Conservation (phyloP, 2,888 invertebrate genomes). For the Cephus nigrinus region DNA sequence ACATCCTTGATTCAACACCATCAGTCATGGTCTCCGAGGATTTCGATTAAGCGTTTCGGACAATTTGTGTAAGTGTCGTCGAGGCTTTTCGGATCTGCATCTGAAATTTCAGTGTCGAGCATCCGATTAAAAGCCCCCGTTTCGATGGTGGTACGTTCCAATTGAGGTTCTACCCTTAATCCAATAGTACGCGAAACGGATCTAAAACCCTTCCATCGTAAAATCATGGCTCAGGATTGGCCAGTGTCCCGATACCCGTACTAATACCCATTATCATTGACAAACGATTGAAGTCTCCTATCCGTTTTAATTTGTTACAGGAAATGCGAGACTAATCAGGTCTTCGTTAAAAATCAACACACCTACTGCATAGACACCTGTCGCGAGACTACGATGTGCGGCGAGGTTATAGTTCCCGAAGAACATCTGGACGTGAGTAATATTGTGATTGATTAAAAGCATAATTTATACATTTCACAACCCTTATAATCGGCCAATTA, state of each 20-base stretch:
- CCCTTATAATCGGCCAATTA: not conserved
- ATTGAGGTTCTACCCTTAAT: not conserved
- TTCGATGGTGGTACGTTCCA: not conserved
- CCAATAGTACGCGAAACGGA: not conserved
- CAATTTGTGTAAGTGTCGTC: not conserved
- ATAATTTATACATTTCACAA: not conserved
- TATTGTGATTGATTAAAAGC: not conserved
- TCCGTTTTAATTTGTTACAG: constrained; percentile 67
- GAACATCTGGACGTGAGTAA: constrained; percentile 90
- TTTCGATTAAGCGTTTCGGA: not conserved
- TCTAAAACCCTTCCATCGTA: not conserved
- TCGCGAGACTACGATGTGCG: constrained; percentile 89
- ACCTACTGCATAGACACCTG: constrained; percentile 91
- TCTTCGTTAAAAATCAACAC: constrained; percentile 84
- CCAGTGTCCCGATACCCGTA: not conserved
- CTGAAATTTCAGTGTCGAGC: not conserved
- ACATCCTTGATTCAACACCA: not conserved
- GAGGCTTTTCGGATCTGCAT: not conserved
- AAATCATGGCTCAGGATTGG: not conserved
- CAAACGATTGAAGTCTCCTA: constrained; percentile 1
- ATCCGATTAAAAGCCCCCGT: not conserved
- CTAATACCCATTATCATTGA: not conserved
- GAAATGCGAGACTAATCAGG: constrained; percentile 89
- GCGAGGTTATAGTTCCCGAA: constrained; percentile 93
- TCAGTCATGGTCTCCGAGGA: not conserved